Base-by-base conservation (phyloP, 2,888 invertebrate species). In the Amphipoea oculea region DNA sequence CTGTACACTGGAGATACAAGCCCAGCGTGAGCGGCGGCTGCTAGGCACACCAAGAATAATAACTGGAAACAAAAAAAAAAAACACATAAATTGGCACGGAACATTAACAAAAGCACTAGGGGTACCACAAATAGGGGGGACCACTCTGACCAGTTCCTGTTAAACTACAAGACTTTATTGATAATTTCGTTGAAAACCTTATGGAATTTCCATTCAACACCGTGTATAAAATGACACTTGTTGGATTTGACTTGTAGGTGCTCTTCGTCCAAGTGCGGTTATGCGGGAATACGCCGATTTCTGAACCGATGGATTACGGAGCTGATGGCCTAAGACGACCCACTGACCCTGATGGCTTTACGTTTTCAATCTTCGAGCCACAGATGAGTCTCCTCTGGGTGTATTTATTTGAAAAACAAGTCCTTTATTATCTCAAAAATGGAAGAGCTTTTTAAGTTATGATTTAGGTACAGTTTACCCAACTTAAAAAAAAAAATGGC, bases 1-100 rank as follows among this genome's bases (percentile, higher is more conserved):
- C 89, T 85, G 75, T 88, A 86, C 76, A 96, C 96, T 80, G 97
- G 96, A 4, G 95, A 91, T 7, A 96, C 81, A 3, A 96, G 78
- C 0, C 92, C 95, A 6, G 94, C 95, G 48, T 94, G 92, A 29
- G 90, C 89, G 45, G 91, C 93, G 20, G 92, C 94, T 83, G 92
- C 92, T 73, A 87, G 90, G 82, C 94, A 95, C 73, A 91, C 92
- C 68, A 96, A 78, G 14, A 96, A 81, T 69, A 95, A 76, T 79
- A 94, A 86, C 96, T 96, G 57, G 84, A 9, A 91, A 91, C 40
- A 82, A 71, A 69, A 5, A 48, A 5, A 48, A 45, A 81, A 3
- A 29, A 71, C 7, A 78, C 29, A 73, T 29, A 2, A 54, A n/a
- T 76, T 60, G 20, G n/a, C 14, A 45, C 36, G 2, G 12, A 67